phyloP scores from a whole-genome alignment of 1,140 invertebrate species.

The Solenopsis fugax region DNA sequence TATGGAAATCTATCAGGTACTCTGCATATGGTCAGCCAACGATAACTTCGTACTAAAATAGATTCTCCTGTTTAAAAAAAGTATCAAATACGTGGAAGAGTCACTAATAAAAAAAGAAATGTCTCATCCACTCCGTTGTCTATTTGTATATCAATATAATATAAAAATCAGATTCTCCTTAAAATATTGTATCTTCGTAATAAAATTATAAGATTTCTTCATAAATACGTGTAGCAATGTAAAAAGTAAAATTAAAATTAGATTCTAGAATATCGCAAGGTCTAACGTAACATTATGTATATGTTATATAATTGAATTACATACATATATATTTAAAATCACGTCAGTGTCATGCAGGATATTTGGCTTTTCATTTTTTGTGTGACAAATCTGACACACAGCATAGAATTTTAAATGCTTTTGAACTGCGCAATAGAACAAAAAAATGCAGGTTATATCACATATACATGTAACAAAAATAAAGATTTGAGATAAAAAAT shows the following conservation, averaged over 20 bases:
- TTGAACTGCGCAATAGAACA: neutral
- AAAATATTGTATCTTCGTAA: neutral
- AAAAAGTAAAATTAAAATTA: conserved; percentile 23
- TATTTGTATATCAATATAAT: neutral
- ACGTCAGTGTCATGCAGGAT: neutral
- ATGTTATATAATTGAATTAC: neutral
- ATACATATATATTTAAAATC: conserved; percentile 1
- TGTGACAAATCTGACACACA: conserved; percentile 5
- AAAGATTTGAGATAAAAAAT: neutral
- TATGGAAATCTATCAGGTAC: neutral
- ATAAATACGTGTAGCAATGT: neutral
- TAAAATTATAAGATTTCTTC: neutral
- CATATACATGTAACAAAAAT: neutral
- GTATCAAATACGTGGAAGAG: neutral
- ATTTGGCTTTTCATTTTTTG: neutral
- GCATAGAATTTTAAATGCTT: conserved; percentile 1
- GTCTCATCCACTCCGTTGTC: neutral
- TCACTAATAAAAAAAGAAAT: conserved; percentile 13
- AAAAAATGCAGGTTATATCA: neutral
- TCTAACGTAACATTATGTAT: neutral
- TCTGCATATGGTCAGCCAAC: neutral
- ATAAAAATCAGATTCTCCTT: neutral
- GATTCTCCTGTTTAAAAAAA: neutral
- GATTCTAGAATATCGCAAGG: neutral
- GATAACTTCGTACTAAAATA: neutral